Evolutionary conservation across 2,113 vertebrate genomes (phyloP).

Genomic region (Oncorhynchus nerka): DNA sequence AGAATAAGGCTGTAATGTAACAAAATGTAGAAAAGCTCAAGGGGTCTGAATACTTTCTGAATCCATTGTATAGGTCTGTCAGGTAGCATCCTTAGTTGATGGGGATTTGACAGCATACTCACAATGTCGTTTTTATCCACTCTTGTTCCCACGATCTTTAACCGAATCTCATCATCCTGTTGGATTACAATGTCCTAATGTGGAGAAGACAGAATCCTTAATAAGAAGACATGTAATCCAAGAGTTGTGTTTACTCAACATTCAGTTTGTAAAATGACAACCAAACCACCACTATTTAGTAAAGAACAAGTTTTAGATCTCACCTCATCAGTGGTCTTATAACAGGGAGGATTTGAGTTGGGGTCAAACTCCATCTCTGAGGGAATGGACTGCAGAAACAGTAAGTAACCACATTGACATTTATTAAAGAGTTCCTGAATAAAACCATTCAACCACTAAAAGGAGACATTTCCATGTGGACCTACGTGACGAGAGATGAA

Average conservation of each 20-base stretch:
- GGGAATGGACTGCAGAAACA: constrained; percentile 83
- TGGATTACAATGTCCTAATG: constrained; percentile 89
- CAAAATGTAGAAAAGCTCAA: too few relatives aligned
- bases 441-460: not conserved
- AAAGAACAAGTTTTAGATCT: constrained; percentile 9
- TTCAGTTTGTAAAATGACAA: not conserved
- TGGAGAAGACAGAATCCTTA: not conserved
- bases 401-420: not conserved
- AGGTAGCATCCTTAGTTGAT: not conserved
- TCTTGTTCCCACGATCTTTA: constrained; percentile 91
- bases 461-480: constrained; percentile 25
- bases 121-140: constrained; percentile 95
- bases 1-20: too few relatives aligned
- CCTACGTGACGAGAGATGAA: constrained; percentile 93
- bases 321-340: constrained; percentile 91
- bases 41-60: too few relatives aligned
- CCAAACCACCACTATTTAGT: not conserved
- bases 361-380: constrained; percentile 95
- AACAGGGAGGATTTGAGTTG: constrained; percentile 91
- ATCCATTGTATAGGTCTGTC: not conserved
- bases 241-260: not conserved
- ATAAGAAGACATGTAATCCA: not conserved
- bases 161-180: constrained; percentile 88
- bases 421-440: not conserved
- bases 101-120: constrained; percentile 50